These are phyloP conservation scores for Galbula dea DNA, from an alignment of 2,113 vertebrate species.

Conservation along the genomic window DNA sequence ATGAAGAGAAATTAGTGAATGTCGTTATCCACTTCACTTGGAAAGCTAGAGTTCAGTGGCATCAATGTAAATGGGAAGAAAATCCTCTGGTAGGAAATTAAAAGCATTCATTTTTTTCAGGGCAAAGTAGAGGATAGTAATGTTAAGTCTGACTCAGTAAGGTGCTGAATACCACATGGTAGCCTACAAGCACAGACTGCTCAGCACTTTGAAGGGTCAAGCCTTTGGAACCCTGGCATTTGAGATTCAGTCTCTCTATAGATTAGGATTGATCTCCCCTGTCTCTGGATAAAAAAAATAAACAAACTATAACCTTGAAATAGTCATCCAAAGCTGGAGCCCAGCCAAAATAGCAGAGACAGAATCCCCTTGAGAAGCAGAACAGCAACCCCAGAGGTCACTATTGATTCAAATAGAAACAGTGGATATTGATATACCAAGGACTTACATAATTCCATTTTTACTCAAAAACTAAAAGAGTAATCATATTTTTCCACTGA, in stretches of 20 bases:
- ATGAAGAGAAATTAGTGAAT: not conserved
- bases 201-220: constrained; percentile 26
- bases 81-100: not conserved
- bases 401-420: not conserved
- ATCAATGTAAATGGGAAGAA: not conserved
- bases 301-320: constrained; percentile 50
- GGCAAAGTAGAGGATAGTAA: not conserved
- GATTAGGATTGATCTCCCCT: constrained; percentile 52
- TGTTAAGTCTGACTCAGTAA: not conserved
- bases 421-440: not conserved
- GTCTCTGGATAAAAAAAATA: not conserved
- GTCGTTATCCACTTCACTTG: not conserved
- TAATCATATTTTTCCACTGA: not conserved
- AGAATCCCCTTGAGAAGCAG: constrained; percentile 46
- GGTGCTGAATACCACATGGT: not conserved
- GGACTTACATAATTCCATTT: not conserved
- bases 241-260: constrained; percentile 30
- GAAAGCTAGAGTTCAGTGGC: not conserved
- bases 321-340: constrained; percentile 32
- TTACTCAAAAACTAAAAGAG: not conserved
- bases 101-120: not conserved
- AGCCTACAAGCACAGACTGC: not conserved
- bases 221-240: not conserved
- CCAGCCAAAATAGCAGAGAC: not conserved
- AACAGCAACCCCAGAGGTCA: constrained; percentile 43